phyloP scores from a whole-genome alignment of 2,797 vertebrate genomes.

The Tangara arthus region DNA sequence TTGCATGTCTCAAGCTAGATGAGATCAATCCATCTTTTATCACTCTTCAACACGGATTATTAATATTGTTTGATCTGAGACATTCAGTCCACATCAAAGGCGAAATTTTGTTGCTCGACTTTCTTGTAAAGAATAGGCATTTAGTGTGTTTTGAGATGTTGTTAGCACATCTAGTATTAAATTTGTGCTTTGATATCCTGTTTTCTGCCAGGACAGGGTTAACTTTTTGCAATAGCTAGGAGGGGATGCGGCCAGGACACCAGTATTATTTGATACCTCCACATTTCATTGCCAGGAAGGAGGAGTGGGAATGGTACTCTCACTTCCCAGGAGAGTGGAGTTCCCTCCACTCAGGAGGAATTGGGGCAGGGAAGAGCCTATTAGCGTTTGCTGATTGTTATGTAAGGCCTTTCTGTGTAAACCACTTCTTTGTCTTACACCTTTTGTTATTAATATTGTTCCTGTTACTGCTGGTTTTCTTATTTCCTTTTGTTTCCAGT shows the following conservation, averaged over 20 bases:
- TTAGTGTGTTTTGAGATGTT: neutral
- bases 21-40: neutral
- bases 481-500: neutral
- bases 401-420: neutral
- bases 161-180: neutral
- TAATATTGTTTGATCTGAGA: neutral
- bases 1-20: neutral
- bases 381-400: too few relatives aligned
- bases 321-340: fast-evolving
- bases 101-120: neutral
- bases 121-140: neutral
- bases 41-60: neutral
- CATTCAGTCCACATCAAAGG: neutral
- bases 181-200: neutral
- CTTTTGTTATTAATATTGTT: neutral
- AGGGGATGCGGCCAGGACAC: fast-evolving
- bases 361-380: neutral
- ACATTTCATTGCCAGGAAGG: too few relatives aligned
- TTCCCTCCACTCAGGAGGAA: neutral
- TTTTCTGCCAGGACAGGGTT: neutral
- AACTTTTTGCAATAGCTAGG: neutral
- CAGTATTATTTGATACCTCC: fast-evolving
- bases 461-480: neutral
- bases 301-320: neutral
- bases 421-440: neutral